phyloP scores from a whole-genome alignment of 2,888 invertebrate species.

The Drosophila affinis region DNA sequence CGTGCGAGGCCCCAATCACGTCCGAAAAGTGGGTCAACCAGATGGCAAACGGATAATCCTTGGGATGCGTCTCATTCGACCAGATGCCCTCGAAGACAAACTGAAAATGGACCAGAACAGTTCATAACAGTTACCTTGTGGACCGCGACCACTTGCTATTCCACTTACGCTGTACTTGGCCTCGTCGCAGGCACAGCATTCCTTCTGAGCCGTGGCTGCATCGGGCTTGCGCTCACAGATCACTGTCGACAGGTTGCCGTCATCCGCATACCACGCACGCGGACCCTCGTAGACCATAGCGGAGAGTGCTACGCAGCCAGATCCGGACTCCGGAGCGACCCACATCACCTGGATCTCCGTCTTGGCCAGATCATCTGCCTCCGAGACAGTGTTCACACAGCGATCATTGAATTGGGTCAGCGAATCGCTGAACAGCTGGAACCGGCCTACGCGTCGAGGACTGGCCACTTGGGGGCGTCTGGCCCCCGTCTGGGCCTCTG shows the following conservation, averaged over 20 bases:
- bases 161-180: constrained; percentile 93
- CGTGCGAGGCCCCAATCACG: constrained; percentile 97
- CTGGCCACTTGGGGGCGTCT: constrained; percentile 82
- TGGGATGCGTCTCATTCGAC: constrained; percentile 98
- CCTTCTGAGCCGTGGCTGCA: constrained; percentile 85
- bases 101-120: constrained; percentile 81
- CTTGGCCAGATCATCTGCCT: constrained; percentile 91
- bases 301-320: constrained; percentile 94
- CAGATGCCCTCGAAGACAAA: constrained; percentile 96
- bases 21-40: constrained; percentile 99
- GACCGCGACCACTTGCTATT: no score
- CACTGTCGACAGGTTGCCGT: constrained; percentile 90
- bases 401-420: constrained; percentile 88
- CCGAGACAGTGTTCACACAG: constrained; percentile 93
- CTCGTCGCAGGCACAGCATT: constrained; percentile 97
- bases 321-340: constrained; percentile 93
- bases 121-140: not conserved
- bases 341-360: constrained; percentile 95
- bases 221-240: constrained; percentile 90
- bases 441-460: constrained; percentile 87
- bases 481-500: constrained; percentile 85
- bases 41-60: constrained; percentile 94
- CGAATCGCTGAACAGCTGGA: constrained; percentile 88
- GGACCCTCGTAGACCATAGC: constrained; percentile 93
- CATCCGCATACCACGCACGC: constrained; percentile 94